These are phyloP conservation scores for Vulpes lagopus DNA, from an alignment of 2,113 vertebrate genomes.

Conservation along the genomic window DNA sequence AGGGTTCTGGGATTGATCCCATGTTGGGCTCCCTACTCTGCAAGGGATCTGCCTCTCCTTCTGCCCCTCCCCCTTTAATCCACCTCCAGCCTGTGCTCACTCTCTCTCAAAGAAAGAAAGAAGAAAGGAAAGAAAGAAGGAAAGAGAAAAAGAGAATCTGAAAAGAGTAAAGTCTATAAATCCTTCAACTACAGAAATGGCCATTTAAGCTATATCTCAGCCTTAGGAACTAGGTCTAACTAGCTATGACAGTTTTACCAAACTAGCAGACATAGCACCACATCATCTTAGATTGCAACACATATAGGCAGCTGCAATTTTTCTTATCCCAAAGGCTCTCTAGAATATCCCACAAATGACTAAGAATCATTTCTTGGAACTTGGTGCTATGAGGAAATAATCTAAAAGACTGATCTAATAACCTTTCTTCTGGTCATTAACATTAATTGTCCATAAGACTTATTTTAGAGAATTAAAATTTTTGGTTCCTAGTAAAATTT, in stretches of 20 bases:
- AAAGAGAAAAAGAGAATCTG: neutral
- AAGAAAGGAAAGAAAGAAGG: neutral
- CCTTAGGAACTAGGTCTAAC: neutral
- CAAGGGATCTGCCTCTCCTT: neutral
- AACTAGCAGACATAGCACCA: neutral
- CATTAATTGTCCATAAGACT: neutral
- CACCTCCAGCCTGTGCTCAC: neutral
- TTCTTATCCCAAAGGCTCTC: neutral
- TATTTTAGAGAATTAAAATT: conserved; percentile 36
- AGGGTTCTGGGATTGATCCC: neutral
- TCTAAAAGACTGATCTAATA: conserved; percentile 23
- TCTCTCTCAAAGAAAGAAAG: neutral
- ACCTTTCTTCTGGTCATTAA: neutral
- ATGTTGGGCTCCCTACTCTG: neutral
- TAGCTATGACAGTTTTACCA: conserved; percentile 1
- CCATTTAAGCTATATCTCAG: neutral
- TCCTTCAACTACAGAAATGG: neutral
- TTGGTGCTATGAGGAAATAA: conserved; percentile 24
- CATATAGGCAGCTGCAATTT: neutral
- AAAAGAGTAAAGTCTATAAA: neutral
- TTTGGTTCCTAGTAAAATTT: neutral
- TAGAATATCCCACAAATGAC: neutral
- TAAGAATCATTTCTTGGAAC: conserved; percentile 55
- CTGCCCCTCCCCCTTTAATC: neutral
- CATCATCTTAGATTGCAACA: neutral